Evolutionary conservation across 2,113 vertebrate genomes (phyloP), one percentile per base, ranked within the genome.

Genomic region (Dissostichus mawsoni): DNA sequence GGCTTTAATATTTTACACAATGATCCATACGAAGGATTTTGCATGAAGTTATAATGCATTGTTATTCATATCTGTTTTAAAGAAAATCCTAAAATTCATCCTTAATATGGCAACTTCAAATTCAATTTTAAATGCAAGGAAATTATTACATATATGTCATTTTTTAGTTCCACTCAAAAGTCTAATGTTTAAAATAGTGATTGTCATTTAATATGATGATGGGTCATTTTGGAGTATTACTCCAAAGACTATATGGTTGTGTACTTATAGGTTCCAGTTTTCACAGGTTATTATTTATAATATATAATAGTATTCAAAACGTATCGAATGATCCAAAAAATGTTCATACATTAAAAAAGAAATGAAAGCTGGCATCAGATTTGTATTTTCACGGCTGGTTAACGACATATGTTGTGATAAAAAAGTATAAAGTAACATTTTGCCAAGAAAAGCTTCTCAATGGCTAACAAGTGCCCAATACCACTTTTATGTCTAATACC

Each of bases 191-290:
- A 10, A 66, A 68, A 48, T 45, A 69, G 20, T 25, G 23, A 41
- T 13, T 47, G 64, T 56, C 47, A 66, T 76, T 51, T 18, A 71
- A 53, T 48, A 14, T 52, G 59, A n/a, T 41, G 18, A 66, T 14
- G 9, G 8, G 11, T 36, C 16, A 44, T 51, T 69, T 51, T 41
- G 13, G 29, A 66, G 20, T 17, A 44, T 18, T n/a, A 53, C 3
- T 29, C 5, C 20, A 29, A 23, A 33, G 16, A 64, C 8, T 5
- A 44, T 25, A 18, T 1, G 58, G 17, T 25, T 9, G 1, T 25
- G 41, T 65, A 12, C 41, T 47, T 11, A 41, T 13, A 14, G 11
- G 16, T 18, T n/a, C 52, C 3, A 18, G 29, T 51, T 7, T 25
- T 33, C 17, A 8, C 11, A 56, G 61, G 78, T 52, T 13, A 50